Evolutionary conservation across 2,113 vertebrate genomes (phyloP), one percentile per base, ranked within the genome.

Genomic region (Dolichallabes microphthalmus): DNA sequence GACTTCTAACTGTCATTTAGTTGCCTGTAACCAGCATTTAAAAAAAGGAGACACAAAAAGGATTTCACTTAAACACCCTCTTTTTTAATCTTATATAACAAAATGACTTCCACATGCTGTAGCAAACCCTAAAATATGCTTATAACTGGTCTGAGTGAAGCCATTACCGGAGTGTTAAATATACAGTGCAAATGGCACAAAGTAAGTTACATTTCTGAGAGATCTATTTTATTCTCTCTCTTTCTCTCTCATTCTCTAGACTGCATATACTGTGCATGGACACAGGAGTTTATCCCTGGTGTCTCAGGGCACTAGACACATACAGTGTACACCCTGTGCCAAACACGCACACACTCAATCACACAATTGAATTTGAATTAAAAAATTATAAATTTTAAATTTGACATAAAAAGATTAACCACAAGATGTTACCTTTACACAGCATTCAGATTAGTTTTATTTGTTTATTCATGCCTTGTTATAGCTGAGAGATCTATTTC

Each of bases 1-100:
- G 52, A 82, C 73, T 71, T 74, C 57, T 55, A 32, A 39, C 60
- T 82, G 52, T 88, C 55, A 30, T 22, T 88, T 63, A 68, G 35
- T 64, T 27, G 20, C 58, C 80, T 84, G 79, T n/a, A 68, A 58
- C 66, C 45, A 7, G 58, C 64, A 53, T 50, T 52, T 71, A 82
- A 64, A 25, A 52, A n/a, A 74, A 25, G 45, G 22, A 22, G 60
- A 83, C 30, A 75, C 17, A 75, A 75, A 39, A 88, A 78, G 66
- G 61, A 69, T 27, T 63, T 22, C 4, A 52, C 35, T 83, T 83
- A 83, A 83, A 75, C 13, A 69, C 57, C 60, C 69, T 32, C 32
- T 0, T 45, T 80, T 60, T 80, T 50, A 76, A 84, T 78, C 66
- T 88, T 74, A 80, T 61, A 50, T 25, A 85, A 83, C 57, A 73